Percentiles rank a stretch among this genome's conserved stretches.
Evolutionary conservation across 1,140 invertebrate genomes (phyloP).

Genomic region (Zaprionus camerounensis): DNA sequence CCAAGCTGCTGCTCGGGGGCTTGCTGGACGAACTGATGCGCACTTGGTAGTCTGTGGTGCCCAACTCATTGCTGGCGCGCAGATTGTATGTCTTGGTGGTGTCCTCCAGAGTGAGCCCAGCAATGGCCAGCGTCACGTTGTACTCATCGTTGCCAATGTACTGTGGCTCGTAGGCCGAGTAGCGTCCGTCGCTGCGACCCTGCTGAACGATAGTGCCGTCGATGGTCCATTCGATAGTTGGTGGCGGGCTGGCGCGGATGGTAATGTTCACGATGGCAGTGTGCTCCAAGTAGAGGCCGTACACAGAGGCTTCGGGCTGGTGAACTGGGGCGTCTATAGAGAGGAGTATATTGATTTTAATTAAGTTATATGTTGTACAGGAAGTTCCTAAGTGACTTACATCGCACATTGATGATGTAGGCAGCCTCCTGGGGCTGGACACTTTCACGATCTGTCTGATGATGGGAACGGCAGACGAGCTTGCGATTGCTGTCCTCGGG

Average conservation of each 20-base stretch:
- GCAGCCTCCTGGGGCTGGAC: conserved; percentile 72
- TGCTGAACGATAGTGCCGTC: conserved; percentile 86
- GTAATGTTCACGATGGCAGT: conserved; percentile 89
- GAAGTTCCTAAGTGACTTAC: conserved; percentile 50
- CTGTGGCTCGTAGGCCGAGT: conserved; percentile 70
- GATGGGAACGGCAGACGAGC: conserved; percentile 88
- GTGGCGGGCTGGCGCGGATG: conserved; percentile 88
- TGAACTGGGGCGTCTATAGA: conserved; percentile 87
- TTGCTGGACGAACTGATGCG: conserved; percentile 86
- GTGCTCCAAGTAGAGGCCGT: conserved; percentile 89
- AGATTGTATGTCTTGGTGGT: conserved; percentile 89
- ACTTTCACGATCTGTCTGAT: conserved; percentile 85
- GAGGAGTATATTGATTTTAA: conserved; percentile 6
- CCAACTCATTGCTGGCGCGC: conserved; percentile 88
- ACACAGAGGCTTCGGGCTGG: conserved; percentile 85
- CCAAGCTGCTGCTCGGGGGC: conserved; percentile 87
- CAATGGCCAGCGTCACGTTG: conserved; percentile 87
- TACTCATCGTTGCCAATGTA: conserved; percentile 88
- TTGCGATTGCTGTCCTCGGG: conserved; percentile 88
- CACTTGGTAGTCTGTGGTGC: conserved; percentile 87
- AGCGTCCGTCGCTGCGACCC: conserved; percentile 83
- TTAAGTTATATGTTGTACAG: background rate
- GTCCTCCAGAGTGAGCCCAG: conserved; percentile 89
- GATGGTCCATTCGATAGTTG: conserved; percentile 88
- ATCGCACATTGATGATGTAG: conserved; percentile 69